These are phyloP conservation scores for Struthidea cinerea DNA, from an alignment of 2,113 vertebrate genomes.

Conservation along the genomic window DNA sequence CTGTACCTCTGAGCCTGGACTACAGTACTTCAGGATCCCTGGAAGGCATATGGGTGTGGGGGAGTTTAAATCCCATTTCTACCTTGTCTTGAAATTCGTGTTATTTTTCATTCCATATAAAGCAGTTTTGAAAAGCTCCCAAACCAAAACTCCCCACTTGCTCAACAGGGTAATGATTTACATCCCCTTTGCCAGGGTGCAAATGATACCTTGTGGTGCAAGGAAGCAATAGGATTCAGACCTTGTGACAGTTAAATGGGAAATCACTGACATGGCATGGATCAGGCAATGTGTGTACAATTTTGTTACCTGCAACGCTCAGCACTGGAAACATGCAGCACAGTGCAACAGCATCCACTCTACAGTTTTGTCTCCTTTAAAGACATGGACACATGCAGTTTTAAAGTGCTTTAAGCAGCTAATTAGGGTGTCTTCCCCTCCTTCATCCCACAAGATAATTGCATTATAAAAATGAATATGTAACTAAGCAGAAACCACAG, in stretches of 20 bases:
- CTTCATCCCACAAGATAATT: conserved; percentile 72
- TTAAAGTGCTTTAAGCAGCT: conserved; percentile 66
- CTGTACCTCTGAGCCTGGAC: neutral
- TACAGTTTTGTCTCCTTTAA: conserved; percentile 31
- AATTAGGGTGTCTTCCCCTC: conserved; percentile 70
- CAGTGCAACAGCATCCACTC: neutral
- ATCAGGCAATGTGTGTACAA: neutral
- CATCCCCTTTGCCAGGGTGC: neutral
- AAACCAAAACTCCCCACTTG: neutral
- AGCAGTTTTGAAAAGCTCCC: conserved; percentile 19
- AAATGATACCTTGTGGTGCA: neutral
- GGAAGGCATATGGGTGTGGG: neutral
- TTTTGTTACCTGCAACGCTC: neutral
- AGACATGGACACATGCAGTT: conserved; percentile 42
- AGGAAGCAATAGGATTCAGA: neutral
- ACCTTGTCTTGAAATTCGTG: neutral
- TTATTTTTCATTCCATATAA: conserved; percentile 6
- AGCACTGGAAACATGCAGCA: neutral
- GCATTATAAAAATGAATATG: conserved; percentile 75
- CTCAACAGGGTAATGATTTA: neutral
- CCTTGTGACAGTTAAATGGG: neutral
- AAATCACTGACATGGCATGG: neutral
- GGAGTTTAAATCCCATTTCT: neutral
- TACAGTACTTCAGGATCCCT: neutral
- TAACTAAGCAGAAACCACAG: conserved; percentile 74